phyloP scores from a whole-genome alignment of 2,888 invertebrate species.

The Conops quadrifasciatus region DNA sequence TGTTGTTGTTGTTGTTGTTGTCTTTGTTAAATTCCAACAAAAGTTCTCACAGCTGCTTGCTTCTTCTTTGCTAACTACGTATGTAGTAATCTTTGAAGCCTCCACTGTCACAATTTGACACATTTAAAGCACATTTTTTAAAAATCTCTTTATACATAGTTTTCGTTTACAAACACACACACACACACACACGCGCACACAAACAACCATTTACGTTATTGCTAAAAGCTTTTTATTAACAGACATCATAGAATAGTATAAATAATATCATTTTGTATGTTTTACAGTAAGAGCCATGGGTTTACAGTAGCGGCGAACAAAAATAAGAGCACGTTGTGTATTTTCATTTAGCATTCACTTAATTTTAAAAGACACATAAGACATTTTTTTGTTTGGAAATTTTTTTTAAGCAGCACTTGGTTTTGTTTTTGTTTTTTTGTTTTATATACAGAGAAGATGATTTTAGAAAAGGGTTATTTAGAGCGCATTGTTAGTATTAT shows the following conservation, averaged over 20 bases:
- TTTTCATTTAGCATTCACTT: slow-evolving; percentile 16
- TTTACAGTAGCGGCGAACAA: slow-evolving; percentile 13
- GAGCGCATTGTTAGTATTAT: slow-evolving; percentile 13
- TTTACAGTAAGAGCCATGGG: slow-evolving; percentile 6
- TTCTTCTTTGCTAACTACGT: too few relatives aligned
- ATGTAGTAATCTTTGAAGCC: too few relatives aligned
- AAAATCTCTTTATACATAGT: not conserved
- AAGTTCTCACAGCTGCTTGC: too few relatives aligned
- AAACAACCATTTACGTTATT: not conserved
- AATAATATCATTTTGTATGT: not conserved
- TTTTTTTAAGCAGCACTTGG: slow-evolving; percentile 28
- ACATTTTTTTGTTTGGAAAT: not conserved
- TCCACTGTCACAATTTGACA: too few relatives aligned
- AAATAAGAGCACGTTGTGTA: slow-evolving; percentile 11
- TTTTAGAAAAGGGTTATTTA: not conserved
- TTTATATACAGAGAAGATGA: not conserved
- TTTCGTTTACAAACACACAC: too few relatives aligned
- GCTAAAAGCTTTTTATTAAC: not conserved
- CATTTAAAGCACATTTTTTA: too few relatives aligned
- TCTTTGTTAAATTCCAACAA: too few relatives aligned
- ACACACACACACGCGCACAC: slow-evolving; percentile 1
- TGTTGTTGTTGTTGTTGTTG: not conserved
- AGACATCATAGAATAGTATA: too few relatives aligned
- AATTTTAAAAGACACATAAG: slow-evolving; percentile 46
- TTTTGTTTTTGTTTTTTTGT: slow-evolving; percentile 6